These are phyloP conservation scores for Apodemia hepburni DNA, from an alignment of 2,888 invertebrate genomes.

Conservation along the genomic window DNA sequence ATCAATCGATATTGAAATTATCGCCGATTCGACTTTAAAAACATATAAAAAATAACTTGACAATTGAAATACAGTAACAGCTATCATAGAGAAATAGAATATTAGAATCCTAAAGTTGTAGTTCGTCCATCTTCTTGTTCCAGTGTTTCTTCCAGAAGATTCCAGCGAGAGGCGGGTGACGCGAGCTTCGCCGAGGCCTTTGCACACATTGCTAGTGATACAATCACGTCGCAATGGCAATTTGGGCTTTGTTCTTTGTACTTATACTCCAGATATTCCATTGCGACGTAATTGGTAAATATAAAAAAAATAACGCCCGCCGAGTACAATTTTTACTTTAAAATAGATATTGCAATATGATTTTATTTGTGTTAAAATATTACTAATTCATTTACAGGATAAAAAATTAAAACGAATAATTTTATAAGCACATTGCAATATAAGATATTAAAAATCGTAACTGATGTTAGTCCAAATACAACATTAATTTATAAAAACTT, in stretches of 20 bases:
- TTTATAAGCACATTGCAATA: slow-evolving; percentile 9
- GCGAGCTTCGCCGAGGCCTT: slow-evolving; percentile 56
- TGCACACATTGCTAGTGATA: slow-evolving; percentile 78
- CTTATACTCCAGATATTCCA: slow-evolving; percentile 36
- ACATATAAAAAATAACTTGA: slow-evolving; percentile 2
- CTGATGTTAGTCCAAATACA: slow-evolving; percentile 3
- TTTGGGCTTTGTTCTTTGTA: slow-evolving; percentile 20
- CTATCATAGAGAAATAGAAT: slow-evolving; percentile 8
- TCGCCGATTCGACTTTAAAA: slow-evolving; percentile 3
- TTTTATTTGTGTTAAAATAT: background rate
- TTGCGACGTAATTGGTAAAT: slow-evolving; percentile 59
- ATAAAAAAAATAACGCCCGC: slow-evolving; percentile 56
- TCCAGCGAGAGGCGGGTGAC: slow-evolving; percentile 71
- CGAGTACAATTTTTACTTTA: slow-evolving; percentile 51
- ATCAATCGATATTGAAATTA: slow-evolving; percentile 24
- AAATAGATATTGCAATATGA: slow-evolving; percentile 17
- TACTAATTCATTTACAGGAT: background rate
- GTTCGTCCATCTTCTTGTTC: slow-evolving; percentile 17
- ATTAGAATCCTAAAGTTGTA: background rate
- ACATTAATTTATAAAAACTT: too few relatives aligned
- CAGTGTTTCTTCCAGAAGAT: slow-evolving; percentile 33
- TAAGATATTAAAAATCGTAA: background rate
- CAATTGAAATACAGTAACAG: slow-evolving; percentile 3
- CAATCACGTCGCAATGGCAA: slow-evolving; percentile 57
- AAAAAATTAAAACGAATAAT: background rate